phyloP scores from a whole-genome alignment of 2,888 invertebrate species.

The Mythimna loreyi region DNA sequence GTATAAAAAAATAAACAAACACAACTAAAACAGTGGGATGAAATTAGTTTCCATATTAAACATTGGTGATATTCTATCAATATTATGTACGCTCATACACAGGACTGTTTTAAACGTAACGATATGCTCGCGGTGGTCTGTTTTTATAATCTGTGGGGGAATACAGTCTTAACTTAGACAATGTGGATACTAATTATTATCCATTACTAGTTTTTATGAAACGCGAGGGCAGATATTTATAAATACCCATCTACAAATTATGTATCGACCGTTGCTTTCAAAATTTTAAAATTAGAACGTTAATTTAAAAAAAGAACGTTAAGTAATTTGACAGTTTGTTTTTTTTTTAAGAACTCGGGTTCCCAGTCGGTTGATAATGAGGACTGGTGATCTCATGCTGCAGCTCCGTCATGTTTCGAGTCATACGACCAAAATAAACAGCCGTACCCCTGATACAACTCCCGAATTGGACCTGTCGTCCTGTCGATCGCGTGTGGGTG shows the following conservation, averaged over 20 bases:
- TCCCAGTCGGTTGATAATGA: constrained; percentile 68
- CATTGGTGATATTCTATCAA: constrained; percentile 20
- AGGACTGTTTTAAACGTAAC: constrained; percentile 53
- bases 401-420: constrained; percentile 81
- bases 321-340: constrained; percentile 42
- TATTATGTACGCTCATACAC: neutral
- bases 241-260: constrained; percentile 28
- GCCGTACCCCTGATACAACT: constrained; percentile 74
- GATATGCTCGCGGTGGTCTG: constrained; percentile 63
- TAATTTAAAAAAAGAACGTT: constrained; percentile 17
- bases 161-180: constrained; percentile 68
- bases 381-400: constrained; percentile 85
- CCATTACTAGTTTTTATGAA: constrained; percentile 60
- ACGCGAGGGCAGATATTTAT: constrained; percentile 51
- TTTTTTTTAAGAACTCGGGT: constrained; percentile 48
- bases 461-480: constrained; percentile 77
- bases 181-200: constrained; percentile 63
- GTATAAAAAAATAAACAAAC: neutral
- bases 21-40: neutral
- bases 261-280: constrained; percentile 6
- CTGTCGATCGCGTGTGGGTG: constrained; percentile 70
- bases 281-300: constrained; percentile 48
- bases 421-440: constrained; percentile 86
- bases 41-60: constrained; percentile 14
- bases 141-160: constrained; percentile 74